Percentiles rank a stretch among this genome's conserved stretches.
These are phyloP conservation scores for Romanogobio albipinnatus DNA, from an alignment of 2,113 vertebrate species.

Conservation along the genomic window DNA sequence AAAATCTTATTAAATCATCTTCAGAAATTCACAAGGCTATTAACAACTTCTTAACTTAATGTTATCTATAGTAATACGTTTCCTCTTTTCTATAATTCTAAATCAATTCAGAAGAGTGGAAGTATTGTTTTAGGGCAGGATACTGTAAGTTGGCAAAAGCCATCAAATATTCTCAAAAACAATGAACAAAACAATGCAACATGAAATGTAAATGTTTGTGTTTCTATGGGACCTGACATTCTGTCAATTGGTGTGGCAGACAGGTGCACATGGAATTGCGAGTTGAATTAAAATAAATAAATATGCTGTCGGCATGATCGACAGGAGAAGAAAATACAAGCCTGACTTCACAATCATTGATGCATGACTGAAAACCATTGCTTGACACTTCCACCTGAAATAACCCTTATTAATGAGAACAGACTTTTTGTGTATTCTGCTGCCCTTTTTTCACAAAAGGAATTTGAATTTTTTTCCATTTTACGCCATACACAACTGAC, in stretches of 20 bases:
- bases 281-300: slow-evolving; percentile 29
- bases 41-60: no score
- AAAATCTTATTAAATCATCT: no score
- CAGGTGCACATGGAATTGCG: slow-evolving; percentile 40
- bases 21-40: no score
- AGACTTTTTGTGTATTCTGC: background rate
- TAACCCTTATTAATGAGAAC: background rate
- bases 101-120: no score
- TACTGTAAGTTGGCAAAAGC: no score
- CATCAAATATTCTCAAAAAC: no score
- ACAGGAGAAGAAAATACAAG: slow-evolving; percentile 41
- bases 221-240: slow-evolving; percentile 36
- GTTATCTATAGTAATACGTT: no score
- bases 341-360: slow-evolving; percentile 37
- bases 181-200: no score
- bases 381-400: background rate
- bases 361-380: background rate
- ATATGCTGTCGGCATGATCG: slow-evolving; percentile 30
- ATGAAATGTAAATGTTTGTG: slow-evolving; percentile 35
- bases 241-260: slow-evolving; percentile 38
- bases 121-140: no score
- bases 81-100: no score
- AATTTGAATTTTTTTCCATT: no score
- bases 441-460: background rate
- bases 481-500: no score